These are phyloP conservation scores for Poeciliopsis retropinna DNA, from an alignment of 2,113 vertebrate genomes.

Conservation along the genomic window DNA sequence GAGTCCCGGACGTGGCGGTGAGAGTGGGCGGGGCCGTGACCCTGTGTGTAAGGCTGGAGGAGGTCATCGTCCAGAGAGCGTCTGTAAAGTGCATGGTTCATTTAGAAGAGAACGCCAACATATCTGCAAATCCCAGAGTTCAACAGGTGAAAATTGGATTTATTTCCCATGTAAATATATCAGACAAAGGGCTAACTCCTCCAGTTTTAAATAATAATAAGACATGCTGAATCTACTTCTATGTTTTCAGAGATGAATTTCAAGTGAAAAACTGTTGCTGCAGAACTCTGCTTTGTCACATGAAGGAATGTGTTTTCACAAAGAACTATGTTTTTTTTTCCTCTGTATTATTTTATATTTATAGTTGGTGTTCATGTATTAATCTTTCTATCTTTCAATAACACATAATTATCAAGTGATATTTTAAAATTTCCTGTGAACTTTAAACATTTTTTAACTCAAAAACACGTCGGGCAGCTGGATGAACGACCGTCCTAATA, in stretches of 20 bases:
- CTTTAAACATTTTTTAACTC: too few relatives aligned
- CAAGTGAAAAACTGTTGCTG: neutral
- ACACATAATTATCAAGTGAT: too few relatives aligned
- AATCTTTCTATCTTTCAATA: too few relatives aligned
- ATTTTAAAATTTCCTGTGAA: too few relatives aligned
- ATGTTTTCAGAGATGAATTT: too few relatives aligned
- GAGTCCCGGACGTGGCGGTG: constrained; percentile 84
- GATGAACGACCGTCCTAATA: too few relatives aligned
- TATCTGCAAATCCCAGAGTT: too few relatives aligned
- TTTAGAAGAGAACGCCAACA: neutral
- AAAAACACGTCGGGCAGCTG: too few relatives aligned
- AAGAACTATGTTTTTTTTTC: neutral
- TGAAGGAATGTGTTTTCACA: constrained; percentile 36
- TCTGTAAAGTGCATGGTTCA: neutral
- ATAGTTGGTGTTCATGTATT: too few relatives aligned
- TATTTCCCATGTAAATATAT: neutral
- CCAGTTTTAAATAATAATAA: too few relatives aligned
- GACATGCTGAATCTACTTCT: too few relatives aligned
- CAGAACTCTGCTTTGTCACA: constrained; percentile 11
- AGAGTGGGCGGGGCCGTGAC: constrained; percentile 77
- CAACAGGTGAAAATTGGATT: neutral
- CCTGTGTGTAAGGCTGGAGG: constrained; percentile 80
- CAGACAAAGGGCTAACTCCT: too few relatives aligned
- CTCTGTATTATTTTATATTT: neutral
- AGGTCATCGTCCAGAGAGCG: constrained; percentile 70